Evolutionary conservation across 2,113 vertebrate genomes (phyloP).

Genomic region (Dicrurus megarhynchus): DNA sequence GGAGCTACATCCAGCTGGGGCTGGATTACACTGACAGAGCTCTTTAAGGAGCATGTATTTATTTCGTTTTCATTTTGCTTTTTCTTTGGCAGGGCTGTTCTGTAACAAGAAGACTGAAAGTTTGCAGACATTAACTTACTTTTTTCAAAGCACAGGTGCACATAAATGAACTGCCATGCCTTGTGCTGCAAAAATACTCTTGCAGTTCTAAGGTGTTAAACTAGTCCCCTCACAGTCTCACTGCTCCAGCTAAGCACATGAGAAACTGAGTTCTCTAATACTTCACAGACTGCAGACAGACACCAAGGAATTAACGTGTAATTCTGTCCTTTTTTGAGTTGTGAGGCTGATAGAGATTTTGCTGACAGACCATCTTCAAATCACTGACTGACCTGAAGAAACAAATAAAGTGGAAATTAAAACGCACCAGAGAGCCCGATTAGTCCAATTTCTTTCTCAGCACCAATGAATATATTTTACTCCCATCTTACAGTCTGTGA

Average conservation of each 20-base stretch:
- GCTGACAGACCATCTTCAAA: neutral
- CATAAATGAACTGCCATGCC: neutral
- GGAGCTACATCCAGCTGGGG: neutral
- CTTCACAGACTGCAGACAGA: neutral
- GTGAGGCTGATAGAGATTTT: neutral
- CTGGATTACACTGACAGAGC: neutral
- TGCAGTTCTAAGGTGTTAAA: neutral
- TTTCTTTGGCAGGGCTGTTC: neutral
- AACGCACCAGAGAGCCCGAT: neutral
- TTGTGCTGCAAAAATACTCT: neutral
- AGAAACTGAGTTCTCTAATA: neutral
- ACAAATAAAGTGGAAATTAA: neutral
- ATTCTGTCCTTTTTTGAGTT: neutral
- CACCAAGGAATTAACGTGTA: neutral
- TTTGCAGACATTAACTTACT: neutral
- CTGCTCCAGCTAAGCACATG: neutral
- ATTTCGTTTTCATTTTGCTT: neutral
- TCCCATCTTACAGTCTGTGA: neutral
- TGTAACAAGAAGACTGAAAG: neutral
- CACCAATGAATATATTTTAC: neutral
- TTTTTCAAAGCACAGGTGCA: neutral
- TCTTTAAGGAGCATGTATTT: neutral
- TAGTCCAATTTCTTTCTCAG: neutral
- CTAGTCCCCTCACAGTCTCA: neutral
- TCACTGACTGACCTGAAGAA: neutral